Evolutionary conservation across 2,797 vertebrate genomes (phyloP).

Genomic region (Cuculus canorus): DNA sequence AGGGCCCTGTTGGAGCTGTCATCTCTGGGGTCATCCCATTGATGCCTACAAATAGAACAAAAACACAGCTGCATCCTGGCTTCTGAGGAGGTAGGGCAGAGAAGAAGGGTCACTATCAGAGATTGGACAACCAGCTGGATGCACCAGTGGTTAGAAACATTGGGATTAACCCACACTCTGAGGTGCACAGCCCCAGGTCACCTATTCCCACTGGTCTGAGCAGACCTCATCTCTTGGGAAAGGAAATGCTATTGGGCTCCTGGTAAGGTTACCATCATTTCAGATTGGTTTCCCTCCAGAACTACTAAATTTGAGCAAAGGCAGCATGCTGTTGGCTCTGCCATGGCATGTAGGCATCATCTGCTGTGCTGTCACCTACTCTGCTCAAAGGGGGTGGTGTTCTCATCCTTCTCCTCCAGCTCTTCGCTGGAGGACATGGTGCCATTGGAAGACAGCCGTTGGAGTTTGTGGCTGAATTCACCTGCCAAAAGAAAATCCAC

Average conservation of each 20-base stretch:
- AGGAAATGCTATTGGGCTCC: background rate
- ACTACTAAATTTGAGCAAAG: background rate
- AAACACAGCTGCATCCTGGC: background rate
- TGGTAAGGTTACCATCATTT: too few species aligned
- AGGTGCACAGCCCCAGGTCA: accelerated
- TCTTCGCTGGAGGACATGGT: constrained; percentile 89
- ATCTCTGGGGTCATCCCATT: constrained; percentile 87
- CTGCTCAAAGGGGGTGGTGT: constrained; percentile 81
- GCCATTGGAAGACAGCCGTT: constrained; percentile 83
- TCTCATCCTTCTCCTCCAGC: constrained; percentile 82
- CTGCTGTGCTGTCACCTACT: constrained; percentile 70
- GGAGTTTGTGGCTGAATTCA: constrained; percentile 83
- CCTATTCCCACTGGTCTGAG: accelerated
- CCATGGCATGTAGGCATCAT: accelerated
- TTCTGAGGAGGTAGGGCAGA: background rate
- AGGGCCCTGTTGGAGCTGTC: constrained; percentile 85
- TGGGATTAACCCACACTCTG: accelerated
- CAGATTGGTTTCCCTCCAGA: background rate
- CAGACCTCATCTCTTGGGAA: background rate
- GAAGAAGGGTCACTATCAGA: background rate
- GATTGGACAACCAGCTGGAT: too few species aligned
- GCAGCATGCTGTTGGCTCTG: background rate
- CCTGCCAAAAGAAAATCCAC: constrained; percentile 66
- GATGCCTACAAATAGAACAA: constrained; percentile 74
- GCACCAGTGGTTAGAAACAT: accelerated